Percentiles rank a stretch among this genome's conserved stretches.
These are phyloP conservation scores for Ceratosolen fusciceps DNA, from an alignment of 1,140 invertebrate species.

Conservation along the genomic window DNA sequence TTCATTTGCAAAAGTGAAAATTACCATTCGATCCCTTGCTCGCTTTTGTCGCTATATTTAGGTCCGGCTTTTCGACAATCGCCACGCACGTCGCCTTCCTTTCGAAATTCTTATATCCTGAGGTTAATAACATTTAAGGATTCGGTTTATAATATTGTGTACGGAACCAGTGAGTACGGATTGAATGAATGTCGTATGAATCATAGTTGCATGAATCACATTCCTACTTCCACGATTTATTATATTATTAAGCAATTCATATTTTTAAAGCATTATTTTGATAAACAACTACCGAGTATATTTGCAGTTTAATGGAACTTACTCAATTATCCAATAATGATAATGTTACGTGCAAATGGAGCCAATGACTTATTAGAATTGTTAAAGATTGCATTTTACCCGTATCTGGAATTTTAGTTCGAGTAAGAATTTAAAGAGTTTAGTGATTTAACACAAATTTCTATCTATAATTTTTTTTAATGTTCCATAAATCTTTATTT, in stretches of 20 bases:
- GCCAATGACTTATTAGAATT: too few relatives aligned
- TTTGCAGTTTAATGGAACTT: too few relatives aligned
- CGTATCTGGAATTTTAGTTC: too few relatives aligned
- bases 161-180: background rate
- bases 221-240: background rate
- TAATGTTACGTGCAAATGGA: too few relatives aligned
- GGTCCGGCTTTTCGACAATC: background rate
- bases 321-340: too few relatives aligned
- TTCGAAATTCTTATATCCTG: constrained; percentile 13
- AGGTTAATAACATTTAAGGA: constrained; percentile 12
- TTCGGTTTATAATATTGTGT: constrained; percentile 13
- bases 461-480: background rate
- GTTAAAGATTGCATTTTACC: too few relatives aligned
- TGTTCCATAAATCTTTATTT: background rate
- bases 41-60: constrained; percentile 21
- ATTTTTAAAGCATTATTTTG: too few relatives aligned
- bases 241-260: background rate
- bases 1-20: background rate
- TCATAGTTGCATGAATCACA: constrained; percentile 4
- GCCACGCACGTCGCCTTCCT: background rate
- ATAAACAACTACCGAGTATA: too few relatives aligned
- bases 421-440: too few relatives aligned
- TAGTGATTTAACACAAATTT: too few relatives aligned
- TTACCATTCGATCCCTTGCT: background rate
- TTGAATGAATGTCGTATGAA: constrained; percentile 1